Percentiles rank a stretch among this genome's conserved stretches.
These are phyloP conservation scores for Myotis findleyi DNA, from an alignment of 2,797 vertebrate species.

Conservation along the genomic window DNA sequence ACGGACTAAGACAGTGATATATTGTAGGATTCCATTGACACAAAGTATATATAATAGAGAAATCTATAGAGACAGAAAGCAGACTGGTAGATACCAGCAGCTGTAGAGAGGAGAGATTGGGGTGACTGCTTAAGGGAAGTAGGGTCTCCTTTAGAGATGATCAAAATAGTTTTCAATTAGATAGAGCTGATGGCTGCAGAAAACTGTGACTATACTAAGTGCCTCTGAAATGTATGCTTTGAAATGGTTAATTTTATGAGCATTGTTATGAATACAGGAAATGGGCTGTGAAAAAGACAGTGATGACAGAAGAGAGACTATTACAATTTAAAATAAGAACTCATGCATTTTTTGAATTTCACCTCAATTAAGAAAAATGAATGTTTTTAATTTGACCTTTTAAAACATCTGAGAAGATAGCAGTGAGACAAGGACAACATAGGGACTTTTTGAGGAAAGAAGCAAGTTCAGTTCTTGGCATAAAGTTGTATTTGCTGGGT, in stretches of 20 bases:
- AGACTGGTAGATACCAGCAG: not conserved
- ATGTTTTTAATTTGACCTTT: constrained; percentile 28
- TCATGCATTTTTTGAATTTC: not conserved
- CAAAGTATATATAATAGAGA: not conserved
- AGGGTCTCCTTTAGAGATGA: not conserved
- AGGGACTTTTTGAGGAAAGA: not conserved
- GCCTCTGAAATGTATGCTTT: not conserved
- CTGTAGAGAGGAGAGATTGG: not conserved
- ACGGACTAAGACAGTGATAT: not conserved
- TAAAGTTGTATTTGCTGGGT: not conserved
- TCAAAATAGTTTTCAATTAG: not conserved
- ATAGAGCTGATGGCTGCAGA: not conserved
- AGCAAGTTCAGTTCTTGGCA: not conserved
- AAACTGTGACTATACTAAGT: not conserved
- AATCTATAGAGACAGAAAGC: not conserved
- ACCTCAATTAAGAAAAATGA: constrained; percentile 30
- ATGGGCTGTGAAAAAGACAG: not conserved
- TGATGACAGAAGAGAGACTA: not conserved
- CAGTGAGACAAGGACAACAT: not conserved
- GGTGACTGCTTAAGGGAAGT: not conserved
- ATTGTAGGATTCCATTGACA: not conserved
- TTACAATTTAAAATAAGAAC: not conserved
- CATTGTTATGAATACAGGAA: not conserved
- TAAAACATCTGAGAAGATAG: not conserved
- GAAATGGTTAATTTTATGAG: constrained; percentile 13